These are phyloP conservation scores for Selenia dentaria DNA, from an alignment of 2,888 invertebrate species.

Conservation along the genomic window DNA sequence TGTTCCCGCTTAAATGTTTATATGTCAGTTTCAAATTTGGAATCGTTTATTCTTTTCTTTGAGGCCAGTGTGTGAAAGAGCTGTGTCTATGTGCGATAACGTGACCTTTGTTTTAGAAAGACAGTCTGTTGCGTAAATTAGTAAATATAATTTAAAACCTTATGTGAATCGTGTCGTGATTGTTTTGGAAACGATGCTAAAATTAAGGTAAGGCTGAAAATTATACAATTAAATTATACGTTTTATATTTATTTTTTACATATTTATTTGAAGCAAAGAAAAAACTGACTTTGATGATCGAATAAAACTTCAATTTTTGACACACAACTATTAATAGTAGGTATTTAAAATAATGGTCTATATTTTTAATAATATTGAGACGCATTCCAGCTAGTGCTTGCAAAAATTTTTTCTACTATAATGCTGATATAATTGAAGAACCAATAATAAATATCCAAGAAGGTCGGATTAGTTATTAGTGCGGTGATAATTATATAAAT, in stretches of 20 bases:
- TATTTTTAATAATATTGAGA: too few species aligned
- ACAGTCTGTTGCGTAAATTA: constrained; percentile 8
- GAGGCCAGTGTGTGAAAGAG: constrained; percentile 53
- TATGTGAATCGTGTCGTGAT: constrained; percentile 11
- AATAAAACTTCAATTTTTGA: too few species aligned
- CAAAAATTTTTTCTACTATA: too few species aligned
- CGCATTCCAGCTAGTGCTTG: too few species aligned
- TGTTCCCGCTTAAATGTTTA: constrained; percentile 34
- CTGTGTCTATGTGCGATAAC: constrained; percentile 42
- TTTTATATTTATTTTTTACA: not conserved
- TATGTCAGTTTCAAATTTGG: constrained; percentile 53
- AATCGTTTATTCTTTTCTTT: constrained; percentile 48
- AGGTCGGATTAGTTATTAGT: too few species aligned
- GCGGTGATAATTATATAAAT: too few species aligned
- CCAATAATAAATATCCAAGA: too few species aligned
- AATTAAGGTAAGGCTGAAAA: constrained; percentile 8
- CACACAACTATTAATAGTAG: too few species aligned
- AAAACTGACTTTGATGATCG: too few species aligned
- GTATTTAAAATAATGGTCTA: too few species aligned
- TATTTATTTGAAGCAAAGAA: too few species aligned
- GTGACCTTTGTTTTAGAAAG: constrained; percentile 48
- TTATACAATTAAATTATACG: not conserved
- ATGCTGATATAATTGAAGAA: too few species aligned
- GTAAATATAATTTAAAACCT: not conserved
- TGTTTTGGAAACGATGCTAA: constrained; percentile 8